Percentiles rank a stretch among this genome's conserved stretches.
Conservation (phyloP, 2,797 vertebrate species). For the Furcifer pardalis region DNA sequence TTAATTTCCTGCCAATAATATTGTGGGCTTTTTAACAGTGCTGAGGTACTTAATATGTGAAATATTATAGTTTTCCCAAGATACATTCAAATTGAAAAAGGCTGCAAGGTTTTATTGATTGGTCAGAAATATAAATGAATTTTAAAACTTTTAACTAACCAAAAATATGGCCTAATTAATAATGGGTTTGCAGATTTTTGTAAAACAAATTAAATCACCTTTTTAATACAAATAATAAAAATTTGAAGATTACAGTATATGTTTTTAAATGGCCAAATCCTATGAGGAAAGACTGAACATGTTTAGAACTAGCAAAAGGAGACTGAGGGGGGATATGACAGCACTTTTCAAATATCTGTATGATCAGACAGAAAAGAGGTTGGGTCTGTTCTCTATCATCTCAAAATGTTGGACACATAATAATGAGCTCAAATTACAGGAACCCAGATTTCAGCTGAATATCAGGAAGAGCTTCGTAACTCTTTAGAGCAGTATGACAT, state of each 20-base stretch:
- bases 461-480: no score
- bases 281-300: no score
- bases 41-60: background rate
- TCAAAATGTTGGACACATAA: no score
- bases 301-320: no score
- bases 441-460: no score
- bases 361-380: no score
- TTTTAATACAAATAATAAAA: background rate
- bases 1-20: background rate
- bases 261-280: background rate
- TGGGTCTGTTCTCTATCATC: no score
- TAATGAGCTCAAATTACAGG: no score
- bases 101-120: background rate
- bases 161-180: background rate
- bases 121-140: background rate
- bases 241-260: background rate
- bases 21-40: background rate
- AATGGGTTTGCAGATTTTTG: background rate
- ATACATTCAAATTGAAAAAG: background rate
- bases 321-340: no score
- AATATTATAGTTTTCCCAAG: background rate
- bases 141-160: background rate
- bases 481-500: no score
- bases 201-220: background rate
- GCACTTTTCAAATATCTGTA: no score